Base-by-base conservation (phyloP, 2,888 invertebrate genomes). In the Calameuta pallipes region DNA sequence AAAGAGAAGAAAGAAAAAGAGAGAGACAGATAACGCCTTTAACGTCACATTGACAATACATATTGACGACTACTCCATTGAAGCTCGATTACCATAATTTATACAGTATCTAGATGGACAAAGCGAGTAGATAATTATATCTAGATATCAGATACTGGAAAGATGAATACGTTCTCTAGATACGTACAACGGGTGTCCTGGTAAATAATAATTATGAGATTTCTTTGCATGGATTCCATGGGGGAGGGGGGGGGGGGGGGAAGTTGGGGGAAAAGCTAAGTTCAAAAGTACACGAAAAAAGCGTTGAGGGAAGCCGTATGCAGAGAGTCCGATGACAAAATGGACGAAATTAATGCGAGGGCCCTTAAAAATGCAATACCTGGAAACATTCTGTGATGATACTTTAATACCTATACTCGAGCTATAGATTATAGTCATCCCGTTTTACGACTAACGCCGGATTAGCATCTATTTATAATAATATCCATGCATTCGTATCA, bases 381-480 rank as follows among this genome's bases (percentile, higher is more conserved):
- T 82, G 78, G 79, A 79, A 79, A 77, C 80, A 79, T 77, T 71
- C 80, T 82, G 79, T 83, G 86, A 87, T 89, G 87, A 88, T 88
- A 84, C 88, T 90, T 89, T 90, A 90, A 90, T 90, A 86, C 83
- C 88, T 82, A 88, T 89, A 86, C 86, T 87, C 87, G 85, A 80
- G 82, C 74, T 80, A 80, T 75, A 56, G 84, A 87, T 90, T 90
- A 90, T 90, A 90, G 90, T 87, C 81, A 90, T 90, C 87, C 84
- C 78, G 75, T 83, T 83, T 85, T 86, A 85, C 87, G 86, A 88
- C 89, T 89, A 90, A 90, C 87, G 85, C 83, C 82, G 83, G 83
- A 91, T 91, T 91, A 91, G 90, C 90, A 91, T 91, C 86, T 88
- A 88, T 87, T 87, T 87, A 87, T 87, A 87, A 88, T 89, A 89